phyloP scores from a whole-genome alignment of 2,888 invertebrate species.

The Sericinus montela region DNA sequence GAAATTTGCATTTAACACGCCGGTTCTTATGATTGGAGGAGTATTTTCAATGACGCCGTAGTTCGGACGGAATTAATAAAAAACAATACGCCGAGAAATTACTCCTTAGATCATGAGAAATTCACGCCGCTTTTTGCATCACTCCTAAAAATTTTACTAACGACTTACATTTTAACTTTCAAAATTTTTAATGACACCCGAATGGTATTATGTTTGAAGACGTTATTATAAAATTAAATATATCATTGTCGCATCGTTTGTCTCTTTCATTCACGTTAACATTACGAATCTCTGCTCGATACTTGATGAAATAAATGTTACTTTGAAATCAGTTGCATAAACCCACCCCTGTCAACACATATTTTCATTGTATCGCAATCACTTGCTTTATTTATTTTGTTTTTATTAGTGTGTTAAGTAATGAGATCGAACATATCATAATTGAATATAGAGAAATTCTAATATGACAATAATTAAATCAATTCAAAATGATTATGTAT shows the following conservation, averaged over 20 bases:
- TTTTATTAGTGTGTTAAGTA: slow-evolving; percentile 39
- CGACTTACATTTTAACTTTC: neutral
- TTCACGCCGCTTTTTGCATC: slow-evolving; percentile 33
- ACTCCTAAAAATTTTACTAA: slow-evolving; percentile 3
- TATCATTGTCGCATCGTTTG: neutral
- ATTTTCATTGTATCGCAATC: slow-evolving; percentile 29
- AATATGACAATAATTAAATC: slow-evolving; percentile 23
- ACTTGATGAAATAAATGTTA: slow-evolving; percentile 28
- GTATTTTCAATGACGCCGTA: slow-evolving; percentile 13
- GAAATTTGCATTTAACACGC: slow-evolving; percentile 47
- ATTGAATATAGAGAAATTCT: slow-evolving; percentile 6
- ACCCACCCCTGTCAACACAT: slow-evolving; percentile 58
- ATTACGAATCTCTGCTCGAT: slow-evolving; percentile 63
- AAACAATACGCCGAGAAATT: neutral
- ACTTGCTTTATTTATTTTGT: slow-evolving; percentile 31
- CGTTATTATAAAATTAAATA: neutral
- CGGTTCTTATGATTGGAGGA: slow-evolving; percentile 46
- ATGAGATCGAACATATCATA: slow-evolving; percentile 31
- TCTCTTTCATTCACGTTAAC: slow-evolving; percentile 23
- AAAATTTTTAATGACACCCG: neutral
- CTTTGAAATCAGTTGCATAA: slow-evolving; percentile 47
- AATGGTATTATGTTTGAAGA: neutral
- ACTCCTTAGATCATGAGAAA: slow-evolving; percentile 41
- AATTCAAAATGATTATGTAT: slow-evolving; percentile 23
- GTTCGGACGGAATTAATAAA: neutral